These are phyloP conservation scores for Nomia melanderi DNA, from an alignment of 1,140 invertebrate genomes.

Conservation along the genomic window DNA sequence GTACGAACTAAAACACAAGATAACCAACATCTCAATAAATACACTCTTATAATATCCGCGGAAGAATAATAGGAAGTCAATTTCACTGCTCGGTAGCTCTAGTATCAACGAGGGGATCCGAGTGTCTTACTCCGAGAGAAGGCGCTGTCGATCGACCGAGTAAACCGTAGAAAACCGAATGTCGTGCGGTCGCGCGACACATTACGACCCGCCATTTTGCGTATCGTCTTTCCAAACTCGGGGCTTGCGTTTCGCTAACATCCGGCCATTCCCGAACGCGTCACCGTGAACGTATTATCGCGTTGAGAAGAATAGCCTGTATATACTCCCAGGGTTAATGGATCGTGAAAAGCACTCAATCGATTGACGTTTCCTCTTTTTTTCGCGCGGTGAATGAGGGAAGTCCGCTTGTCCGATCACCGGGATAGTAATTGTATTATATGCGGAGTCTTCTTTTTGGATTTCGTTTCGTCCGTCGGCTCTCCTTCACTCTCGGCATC, in stretches of 20 bases:
- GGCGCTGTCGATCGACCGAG: no score
- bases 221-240: constrained; percentile 30
- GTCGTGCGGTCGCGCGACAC: background rate
- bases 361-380: constrained; percentile 40
- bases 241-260: constrained; percentile 22
- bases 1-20: no score
- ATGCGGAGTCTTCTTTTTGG: background rate
- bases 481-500: no score
- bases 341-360: constrained; percentile 56
- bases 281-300: constrained; percentile 51
- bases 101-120: no score
- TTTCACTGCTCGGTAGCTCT: no score
- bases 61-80: no score
- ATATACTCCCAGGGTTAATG: constrained; percentile 57
- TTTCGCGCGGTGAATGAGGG: background rate
- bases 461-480: no score
- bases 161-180: no score
- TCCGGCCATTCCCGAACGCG: constrained; percentile 37
- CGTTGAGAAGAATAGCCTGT: constrained; percentile 43
- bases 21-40: no score
- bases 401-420: background rate
- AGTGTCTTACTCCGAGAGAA: no score
- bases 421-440: background rate
- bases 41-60: no score
- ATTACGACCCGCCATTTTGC: background rate